These are phyloP conservation scores for Heterodera filipjevi DNA, from an alignment of 2,888 invertebrate genomes.

Conservation along the genomic window DNA sequence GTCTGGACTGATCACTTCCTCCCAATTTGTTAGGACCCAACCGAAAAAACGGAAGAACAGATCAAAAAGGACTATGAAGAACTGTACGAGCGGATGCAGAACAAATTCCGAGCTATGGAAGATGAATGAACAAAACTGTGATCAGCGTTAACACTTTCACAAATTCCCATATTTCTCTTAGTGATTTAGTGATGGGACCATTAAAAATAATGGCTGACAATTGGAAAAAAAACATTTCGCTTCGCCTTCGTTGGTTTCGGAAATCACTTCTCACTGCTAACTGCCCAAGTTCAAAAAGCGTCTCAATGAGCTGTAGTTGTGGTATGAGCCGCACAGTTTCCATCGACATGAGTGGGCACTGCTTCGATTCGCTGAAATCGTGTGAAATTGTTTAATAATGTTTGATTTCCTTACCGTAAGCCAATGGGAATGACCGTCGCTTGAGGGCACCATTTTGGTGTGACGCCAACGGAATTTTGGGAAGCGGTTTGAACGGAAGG, in stretches of 20 bases:
- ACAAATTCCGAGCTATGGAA: slow-evolving; percentile 71
- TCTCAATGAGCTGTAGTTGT: slow-evolving; percentile 27
- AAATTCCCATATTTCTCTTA: not conserved
- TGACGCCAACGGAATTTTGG: not conserved
- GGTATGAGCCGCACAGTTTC: slow-evolving; percentile 39
- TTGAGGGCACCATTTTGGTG: not conserved
- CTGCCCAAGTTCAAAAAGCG: slow-evolving; percentile 11
- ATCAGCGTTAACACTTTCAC: not conserved
- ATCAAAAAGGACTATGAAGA: slow-evolving; percentile 96
- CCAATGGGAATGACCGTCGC: not conserved
- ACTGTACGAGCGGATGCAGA: slow-evolving; percentile 92
- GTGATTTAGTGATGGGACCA: slow-evolving; percentile 8
- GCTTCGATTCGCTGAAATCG: slow-evolving; percentile 32
- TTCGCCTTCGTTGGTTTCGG: not conserved
- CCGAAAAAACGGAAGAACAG: slow-evolving; percentile 95
- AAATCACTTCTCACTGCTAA: not conserved
- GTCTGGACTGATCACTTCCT: not conserved
- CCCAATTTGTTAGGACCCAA: slow-evolving; percentile 79
- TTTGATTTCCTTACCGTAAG: not conserved
- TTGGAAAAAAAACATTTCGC: slow-evolving; percentile 1
- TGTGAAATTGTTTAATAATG: not conserved
- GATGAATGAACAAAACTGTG: slow-evolving; percentile 24
- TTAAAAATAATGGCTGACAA: slow-evolving; percentile 5
- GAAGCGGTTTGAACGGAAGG: not conserved
- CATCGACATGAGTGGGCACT: slow-evolving; percentile 38